phyloP scores from a whole-genome alignment of 2,888 invertebrate species.

The Andrena bicolor region DNA sequence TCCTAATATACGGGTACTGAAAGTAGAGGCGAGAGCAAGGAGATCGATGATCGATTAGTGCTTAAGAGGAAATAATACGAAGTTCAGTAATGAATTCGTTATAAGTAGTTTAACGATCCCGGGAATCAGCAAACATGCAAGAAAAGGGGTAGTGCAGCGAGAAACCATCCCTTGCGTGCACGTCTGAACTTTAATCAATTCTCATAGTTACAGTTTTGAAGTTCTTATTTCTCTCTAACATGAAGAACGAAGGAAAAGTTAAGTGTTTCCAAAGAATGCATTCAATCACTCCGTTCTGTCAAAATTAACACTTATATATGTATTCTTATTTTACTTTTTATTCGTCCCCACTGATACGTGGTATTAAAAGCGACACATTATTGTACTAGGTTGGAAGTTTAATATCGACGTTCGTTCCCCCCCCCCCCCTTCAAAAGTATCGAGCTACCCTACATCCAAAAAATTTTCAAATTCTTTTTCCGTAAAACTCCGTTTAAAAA shows the following conservation, averaged over 20 bases:
- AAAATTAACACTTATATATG: background rate
- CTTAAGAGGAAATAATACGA: conserved; percentile 25
- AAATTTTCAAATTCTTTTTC: conserved; percentile 8
- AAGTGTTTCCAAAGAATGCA: conserved; percentile 10
- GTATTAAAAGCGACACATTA: too few relatives aligned
- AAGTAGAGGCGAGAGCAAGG: background rate
- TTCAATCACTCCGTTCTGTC: background rate
- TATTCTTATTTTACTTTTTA: too few relatives aligned
- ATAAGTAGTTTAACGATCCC: conserved; percentile 32
- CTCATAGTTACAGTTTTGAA: conserved; percentile 49
- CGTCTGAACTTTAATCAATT: conserved; percentile 56
- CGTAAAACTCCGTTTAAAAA: background rate
- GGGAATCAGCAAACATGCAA: conserved; percentile 35
- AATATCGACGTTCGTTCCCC: background rate
- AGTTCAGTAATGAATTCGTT: conserved; percentile 33
- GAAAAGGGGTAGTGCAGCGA: background rate
- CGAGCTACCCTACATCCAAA: background rate
- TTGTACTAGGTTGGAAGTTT: background rate
- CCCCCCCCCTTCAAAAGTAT: background rate
- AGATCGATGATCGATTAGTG: background rate
- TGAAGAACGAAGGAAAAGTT: conserved; percentile 16
- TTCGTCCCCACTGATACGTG: too few relatives aligned
- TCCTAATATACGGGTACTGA: background rate
- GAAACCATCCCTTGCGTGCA: conserved; percentile 45
- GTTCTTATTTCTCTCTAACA: conserved; percentile 24